Base-by-base conservation (phyloP, 2,797 vertebrate genomes). In the Meriones psammophilus region DNA sequence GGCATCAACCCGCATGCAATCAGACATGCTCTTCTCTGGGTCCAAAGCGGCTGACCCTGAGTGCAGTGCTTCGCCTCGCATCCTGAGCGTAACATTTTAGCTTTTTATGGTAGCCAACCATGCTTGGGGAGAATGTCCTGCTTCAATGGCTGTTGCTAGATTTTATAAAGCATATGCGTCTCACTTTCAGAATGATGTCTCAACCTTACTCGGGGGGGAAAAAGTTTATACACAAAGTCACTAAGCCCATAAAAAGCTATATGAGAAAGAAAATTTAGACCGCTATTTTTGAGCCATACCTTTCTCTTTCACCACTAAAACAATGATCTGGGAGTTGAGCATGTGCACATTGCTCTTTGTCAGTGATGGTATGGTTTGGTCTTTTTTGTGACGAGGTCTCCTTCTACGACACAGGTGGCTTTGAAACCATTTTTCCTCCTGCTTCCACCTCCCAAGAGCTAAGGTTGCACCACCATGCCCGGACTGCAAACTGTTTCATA, bases 241-340 rank as follows among this genome's bases (percentile, higher is more conserved):
- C 13, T 69, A 89, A 74, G 3, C 6, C 76, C 30, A 68, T 95
- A 64, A 93, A 95, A 94, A 95, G 6, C 10, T 86, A 86, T 54
- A 76, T 26, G 42, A 64, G 94, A 92, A 92, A 87, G 7, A 96
- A 84, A 96, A 50, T 66, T 86, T 28, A 56, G 9, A 4, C 0
- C 28, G 64, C 20, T 20, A 24, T 64, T 81, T 94, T 89, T 88
- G 39, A 95, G 33, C 20, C 58, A 91, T 33, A 87, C 7, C 86
- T 50, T 73, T 86, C 62, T 91, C 64, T 71, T 58, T 58, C 77
- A 58, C 18, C 91, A 94, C 33, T 60, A 96, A 97, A 98, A 93
- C 92, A 96, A 97, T 91, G 97, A 96, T 89, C 87, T 81, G 81
- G 50, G 58, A 97, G 95, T 69, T 18, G 77, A 89, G 78, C 46